Evolutionary conservation across 1,140 invertebrate species (phyloP).

Genomic region (Camponotus pennsylvanicus): DNA sequence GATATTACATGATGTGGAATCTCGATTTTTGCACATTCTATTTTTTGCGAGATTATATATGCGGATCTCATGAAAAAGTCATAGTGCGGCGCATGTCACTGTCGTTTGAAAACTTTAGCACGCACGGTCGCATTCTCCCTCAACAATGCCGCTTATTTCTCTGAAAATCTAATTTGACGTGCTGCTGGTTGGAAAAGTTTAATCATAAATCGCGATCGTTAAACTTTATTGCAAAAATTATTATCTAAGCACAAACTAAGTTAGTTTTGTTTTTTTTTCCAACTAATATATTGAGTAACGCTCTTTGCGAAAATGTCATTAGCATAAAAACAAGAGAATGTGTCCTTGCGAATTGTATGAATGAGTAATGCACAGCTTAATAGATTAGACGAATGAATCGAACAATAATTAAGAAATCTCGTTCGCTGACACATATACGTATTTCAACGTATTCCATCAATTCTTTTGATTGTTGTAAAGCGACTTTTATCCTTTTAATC

Average conservation of each 20-base stretch:
- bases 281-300: neutral
- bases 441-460: neutral
- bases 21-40: neutral
- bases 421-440: neutral
- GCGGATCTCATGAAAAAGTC: slow-evolving; percentile 41
- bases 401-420: slow-evolving; percentile 10
- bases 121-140: neutral
- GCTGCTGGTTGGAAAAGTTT: slow-evolving; percentile 30
- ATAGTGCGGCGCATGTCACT: slow-evolving; percentile 7
- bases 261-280: neutral
- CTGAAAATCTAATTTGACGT: slow-evolving; percentile 39
- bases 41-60: slow-evolving; percentile 40
- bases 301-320: slow-evolving; percentile 27
- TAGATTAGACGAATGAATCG: neutral
- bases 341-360: neutral
- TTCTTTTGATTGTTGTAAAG: neutral
- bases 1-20: too few species aligned
- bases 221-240: slow-evolving; percentile 13
- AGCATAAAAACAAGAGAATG: neutral
- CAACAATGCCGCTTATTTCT: slow-evolving; percentile 23
- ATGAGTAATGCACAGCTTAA: neutral
- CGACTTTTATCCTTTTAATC: too few species aligned
- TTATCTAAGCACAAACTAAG: slow-evolving; percentile 24
- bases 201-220: slow-evolving; percentile 19
- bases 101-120: slow-evolving; percentile 44